Conservation (phyloP, 2,888 invertebrate species). For the Ophioninae sp. region DNA sequence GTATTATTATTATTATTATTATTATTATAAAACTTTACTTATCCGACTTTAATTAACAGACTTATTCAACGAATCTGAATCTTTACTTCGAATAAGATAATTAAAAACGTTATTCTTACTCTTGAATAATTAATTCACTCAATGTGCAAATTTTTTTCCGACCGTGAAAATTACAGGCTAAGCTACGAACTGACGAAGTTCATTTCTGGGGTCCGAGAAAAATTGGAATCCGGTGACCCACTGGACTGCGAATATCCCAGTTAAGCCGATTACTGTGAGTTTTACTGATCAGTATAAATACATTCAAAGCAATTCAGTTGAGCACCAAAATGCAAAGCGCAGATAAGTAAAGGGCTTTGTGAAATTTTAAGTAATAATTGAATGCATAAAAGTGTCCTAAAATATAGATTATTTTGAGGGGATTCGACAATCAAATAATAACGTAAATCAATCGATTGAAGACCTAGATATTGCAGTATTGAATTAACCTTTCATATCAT, state of each 20-base stretch:
- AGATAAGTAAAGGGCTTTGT: background rate
- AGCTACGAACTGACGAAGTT: background rate
- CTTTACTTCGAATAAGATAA: background rate
- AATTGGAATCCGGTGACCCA: background rate
- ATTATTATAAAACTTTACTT: no score
- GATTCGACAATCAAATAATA: background rate
- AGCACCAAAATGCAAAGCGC: background rate
- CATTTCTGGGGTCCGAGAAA: background rate
- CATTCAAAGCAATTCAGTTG: background rate
- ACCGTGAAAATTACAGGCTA: background rate
- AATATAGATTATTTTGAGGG: background rate
- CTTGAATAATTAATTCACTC: slow-evolving; percentile 2
- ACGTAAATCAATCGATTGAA: background rate
- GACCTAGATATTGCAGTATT: background rate
- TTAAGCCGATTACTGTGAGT: background rate
- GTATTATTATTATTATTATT: no score
- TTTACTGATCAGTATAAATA: background rate
- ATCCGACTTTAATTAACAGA: slow-evolving; percentile 6
- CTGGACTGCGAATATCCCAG: background rate
- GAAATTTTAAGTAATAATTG: no score
- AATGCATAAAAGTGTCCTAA: background rate
- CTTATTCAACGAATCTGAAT: slow-evolving; percentile 9
- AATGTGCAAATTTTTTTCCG: slow-evolving; percentile 8
- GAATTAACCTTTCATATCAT: background rate
- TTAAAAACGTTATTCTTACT: slow-evolving; percentile 10